Evolutionary conservation across 1,140 invertebrate species (phyloP).

Genomic region (Tetragonula clypearis): DNA sequence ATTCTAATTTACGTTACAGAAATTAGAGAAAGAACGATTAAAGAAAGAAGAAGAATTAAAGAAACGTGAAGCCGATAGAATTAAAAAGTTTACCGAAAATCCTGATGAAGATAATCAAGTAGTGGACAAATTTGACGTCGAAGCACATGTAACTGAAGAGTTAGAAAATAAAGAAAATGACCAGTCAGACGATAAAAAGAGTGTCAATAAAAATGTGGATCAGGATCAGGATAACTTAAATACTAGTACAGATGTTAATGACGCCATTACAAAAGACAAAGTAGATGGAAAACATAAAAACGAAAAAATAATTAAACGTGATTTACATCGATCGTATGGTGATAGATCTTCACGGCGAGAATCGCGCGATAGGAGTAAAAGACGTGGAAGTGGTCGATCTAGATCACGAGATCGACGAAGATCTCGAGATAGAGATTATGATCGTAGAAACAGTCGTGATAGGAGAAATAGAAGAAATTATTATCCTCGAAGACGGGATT

Average conservation of each 20-base stretch:
- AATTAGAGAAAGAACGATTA: conserved; percentile 85
- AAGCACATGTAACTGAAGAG: conserved; percentile 39
- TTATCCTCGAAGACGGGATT: conserved; percentile 69
- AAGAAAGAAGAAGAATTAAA: conserved; percentile 85
- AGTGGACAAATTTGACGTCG: conserved; percentile 55
- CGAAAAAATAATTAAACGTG: conserved; percentile 62
- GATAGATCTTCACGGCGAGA: conserved; percentile 66
- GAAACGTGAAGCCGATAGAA: conserved; percentile 83
- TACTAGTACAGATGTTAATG: conserved; percentile 58
- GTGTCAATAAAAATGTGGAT: conserved; percentile 59
- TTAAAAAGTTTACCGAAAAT: conserved; percentile 81
- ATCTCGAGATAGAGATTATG: conserved; percentile 66
- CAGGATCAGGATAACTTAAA: conserved; percentile 58
- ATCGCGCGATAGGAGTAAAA: conserved; percentile 67
- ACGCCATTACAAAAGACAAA: conserved; percentile 56
- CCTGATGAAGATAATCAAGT: conserved; percentile 71
- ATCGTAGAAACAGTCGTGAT: conserved; percentile 70
- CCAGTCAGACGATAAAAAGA: conserved; percentile 52
- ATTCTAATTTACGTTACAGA: conserved; percentile 73
- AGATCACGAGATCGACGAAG: conserved; percentile 73
- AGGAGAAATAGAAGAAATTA: conserved; percentile 69
- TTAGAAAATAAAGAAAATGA: conserved; percentile 64
- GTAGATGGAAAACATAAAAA: conserved; percentile 68
- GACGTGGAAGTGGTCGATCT: conserved; percentile 66
- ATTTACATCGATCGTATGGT: conserved; percentile 60